Evolutionary conservation across 2,113 vertebrate species (phyloP).

Genomic region (Bolborhynchus lineola): DNA sequence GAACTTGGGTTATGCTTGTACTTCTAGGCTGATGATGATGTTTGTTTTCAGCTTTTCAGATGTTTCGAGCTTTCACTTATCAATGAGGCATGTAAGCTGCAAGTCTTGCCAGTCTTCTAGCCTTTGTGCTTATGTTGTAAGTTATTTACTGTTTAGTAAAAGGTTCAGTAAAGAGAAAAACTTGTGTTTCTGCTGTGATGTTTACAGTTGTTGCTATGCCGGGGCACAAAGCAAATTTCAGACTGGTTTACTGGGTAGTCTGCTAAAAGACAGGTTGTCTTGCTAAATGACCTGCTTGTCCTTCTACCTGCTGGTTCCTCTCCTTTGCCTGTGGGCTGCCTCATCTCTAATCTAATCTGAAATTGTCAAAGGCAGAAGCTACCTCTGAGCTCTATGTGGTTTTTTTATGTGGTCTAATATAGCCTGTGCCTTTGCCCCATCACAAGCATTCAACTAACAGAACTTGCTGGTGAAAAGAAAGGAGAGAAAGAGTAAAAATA

Average conservation of each 20-base stretch:
- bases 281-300: not conserved
- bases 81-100: not conserved
- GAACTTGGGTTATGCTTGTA: not conserved
- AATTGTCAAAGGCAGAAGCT: not conserved
- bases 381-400: not conserved
- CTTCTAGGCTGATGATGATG: accelerated
- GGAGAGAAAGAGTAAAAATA: not conserved
- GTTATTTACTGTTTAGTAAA: not conserved
- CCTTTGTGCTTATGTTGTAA: not conserved
- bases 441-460: not conserved
- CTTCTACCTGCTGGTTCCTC: not conserved
- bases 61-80: not conserved
- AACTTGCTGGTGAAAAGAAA: not conserved
- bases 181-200: not conserved
- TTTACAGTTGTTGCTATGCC: not conserved
- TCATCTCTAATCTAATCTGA: not conserved
- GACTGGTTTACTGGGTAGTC: not conserved
- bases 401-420: not conserved
- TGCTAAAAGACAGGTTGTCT: not conserved
- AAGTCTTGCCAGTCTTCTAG: not conserved
- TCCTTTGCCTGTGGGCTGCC: not conserved
- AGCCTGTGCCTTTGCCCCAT: not conserved
- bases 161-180: not conserved
- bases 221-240: not conserved
- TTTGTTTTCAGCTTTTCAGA: not conserved